Percentiles rank a stretch among this genome's conserved stretches.
Evolutionary conservation across 2,113 vertebrate genomes (phyloP).

Genomic region (Felis catus): F.catus_Fca126_mat1.0 CM031417.1:78543001-78543500

Average conservation of each 20-base stretch:
- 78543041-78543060: background rate
- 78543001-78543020: background rate
- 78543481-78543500: constrained; percentile 76
- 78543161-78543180: constrained; percentile 3
- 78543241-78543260: background rate
- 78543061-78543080: constrained; percentile 39
- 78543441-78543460: constrained; percentile 80
- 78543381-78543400: constrained; percentile 70
- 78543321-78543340: constrained; percentile 76
- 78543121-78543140: constrained; percentile 21
- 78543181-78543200: background rate
- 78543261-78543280: background rate
- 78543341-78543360: constrained; percentile 79
- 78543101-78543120: constrained; percentile 22
- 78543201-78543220: background rate
- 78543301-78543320: constrained; percentile 63
- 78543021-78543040: background rate
- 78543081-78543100: constrained; percentile 41
- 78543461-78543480: constrained; percentile 77
- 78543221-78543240: background rate
- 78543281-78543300: background rate
- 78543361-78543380: constrained; percentile 76
- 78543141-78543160: constrained; percentile 19
- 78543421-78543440: constrained; percentile 79
- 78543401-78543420: constrained; percentile 68